Evolutionary conservation across 2,113 vertebrate species (phyloP), one percentile per base, ranked within the genome.

Genomic region (Macrotus californicus): DNA sequence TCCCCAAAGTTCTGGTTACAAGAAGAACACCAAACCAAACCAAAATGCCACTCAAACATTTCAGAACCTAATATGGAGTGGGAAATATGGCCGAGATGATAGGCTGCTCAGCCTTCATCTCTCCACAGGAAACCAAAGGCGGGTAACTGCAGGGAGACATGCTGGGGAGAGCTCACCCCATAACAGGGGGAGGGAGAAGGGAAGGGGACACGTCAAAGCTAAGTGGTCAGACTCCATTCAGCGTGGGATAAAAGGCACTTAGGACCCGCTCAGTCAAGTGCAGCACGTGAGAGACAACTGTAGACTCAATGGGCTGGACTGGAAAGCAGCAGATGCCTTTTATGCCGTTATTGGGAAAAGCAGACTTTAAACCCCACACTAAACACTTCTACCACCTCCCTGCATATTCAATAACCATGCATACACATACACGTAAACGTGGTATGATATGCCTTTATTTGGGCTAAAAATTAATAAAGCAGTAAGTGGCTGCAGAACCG

Each of bases 381-480:
- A 43, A 39, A 61, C 16, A 39, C 14, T 48, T 31, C 69, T 31
- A 15, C 69, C 4, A 7, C 15, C 43, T 21, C 39, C 61, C 1
- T 11, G 19, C 64, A 19, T 4, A 26, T 1, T 54, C 36, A 39
- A 34, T 43, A 66, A 86, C 36, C 46, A 94, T 21, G 29, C 11
- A n/a, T 22, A 12, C n/a, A 81, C 8, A 36, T 29, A 19, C 34
- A 79, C 22, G 19, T 11, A 34, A 6, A 61, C 21, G 19, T 2
- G 29, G 7, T 69, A 18, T 34, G n/a, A 87, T 73, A 73, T 46
- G 21, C 54, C 73, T 91, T 92, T 13, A 80, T 91, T 50, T 75
- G 85, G 82, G 16, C 72, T 96, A 79, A 94, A 95, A 76, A 82
- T 92, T 94, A 94, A 82, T 92, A 94, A 87, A 81, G 87, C 80